Conservation (phyloP, 2,797 vertebrate genomes). For the Coregonus suidteri region DNA sequence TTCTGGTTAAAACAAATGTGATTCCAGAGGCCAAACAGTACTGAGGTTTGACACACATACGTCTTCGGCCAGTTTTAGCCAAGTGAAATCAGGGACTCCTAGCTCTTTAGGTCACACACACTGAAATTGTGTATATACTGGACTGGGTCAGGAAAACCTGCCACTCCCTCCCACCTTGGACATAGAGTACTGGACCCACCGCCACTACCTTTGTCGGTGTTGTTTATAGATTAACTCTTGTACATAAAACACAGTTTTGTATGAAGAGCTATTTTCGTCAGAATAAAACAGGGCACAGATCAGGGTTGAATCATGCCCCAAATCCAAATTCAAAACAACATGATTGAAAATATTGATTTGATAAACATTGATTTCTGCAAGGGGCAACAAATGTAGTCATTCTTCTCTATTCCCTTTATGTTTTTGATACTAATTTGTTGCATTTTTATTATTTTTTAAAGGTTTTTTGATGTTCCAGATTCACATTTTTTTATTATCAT, state of each 20-base stretch:
- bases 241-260: slow-evolving; percentile 98
- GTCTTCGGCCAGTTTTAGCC: slow-evolving; percentile 70
- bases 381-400: slow-evolving; percentile 62
- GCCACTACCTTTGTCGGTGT: slow-evolving; percentile 73
- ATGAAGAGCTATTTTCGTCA: slow-evolving; percentile 99
- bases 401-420: slow-evolving; percentile 67
- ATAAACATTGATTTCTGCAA: slow-evolving; percentile 71
- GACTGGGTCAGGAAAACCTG: slow-evolving; percentile 66
- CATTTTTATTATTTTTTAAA: slow-evolving; percentile 76
- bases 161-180: slow-evolving; percentile 53
- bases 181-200: slow-evolving; percentile 55
- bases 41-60: slow-evolving; percentile 63
- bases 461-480: slow-evolving; percentile 76
- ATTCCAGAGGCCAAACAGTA: slow-evolving; percentile 57
- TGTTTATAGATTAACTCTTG: slow-evolving; percentile 92
- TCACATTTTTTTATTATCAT: slow-evolving; percentile 81
- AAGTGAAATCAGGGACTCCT: slow-evolving; percentile 80
- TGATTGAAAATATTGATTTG: slow-evolving; percentile 63
- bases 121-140: slow-evolving; percentile 71
- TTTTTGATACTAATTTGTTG: slow-evolving; percentile 79
- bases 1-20: slow-evolving; percentile 45
- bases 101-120: slow-evolving; percentile 73
- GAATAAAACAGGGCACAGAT: slow-evolving; percentile 90
- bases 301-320: slow-evolving; percentile 80
- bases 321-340: slow-evolving; percentile 79